Percentiles rank a stretch among this genome's conserved stretches.
Evolutionary conservation across 1,140 invertebrate genomes (phyloP).

Genomic region (Euwallacea similis): DNA sequence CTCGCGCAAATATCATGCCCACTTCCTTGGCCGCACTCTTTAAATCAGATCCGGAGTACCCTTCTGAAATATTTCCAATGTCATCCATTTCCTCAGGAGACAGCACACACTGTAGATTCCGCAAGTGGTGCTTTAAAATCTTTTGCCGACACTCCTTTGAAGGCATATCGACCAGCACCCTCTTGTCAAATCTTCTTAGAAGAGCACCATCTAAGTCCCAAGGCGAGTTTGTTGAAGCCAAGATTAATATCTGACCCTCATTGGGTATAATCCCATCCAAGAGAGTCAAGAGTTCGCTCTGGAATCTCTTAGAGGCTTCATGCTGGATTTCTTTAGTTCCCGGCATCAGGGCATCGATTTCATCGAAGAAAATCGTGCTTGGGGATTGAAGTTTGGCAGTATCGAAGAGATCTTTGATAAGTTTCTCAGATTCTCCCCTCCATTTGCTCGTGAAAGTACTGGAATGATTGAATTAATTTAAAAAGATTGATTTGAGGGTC

Average conservation of each 20-base stretch:
- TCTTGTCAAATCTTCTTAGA: conserved; percentile 84
- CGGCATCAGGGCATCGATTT: conserved; percentile 88
- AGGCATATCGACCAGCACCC: conserved; percentile 80
- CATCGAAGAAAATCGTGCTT: conserved; percentile 94
- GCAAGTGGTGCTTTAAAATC: conserved; percentile 67
- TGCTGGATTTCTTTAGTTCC: conserved; percentile 76
- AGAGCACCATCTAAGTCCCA: conserved; percentile 83
- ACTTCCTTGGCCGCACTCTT: conserved; percentile 87
- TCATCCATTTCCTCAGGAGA: conserved; percentile 56
- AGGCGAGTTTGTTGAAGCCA: conserved; percentile 89
- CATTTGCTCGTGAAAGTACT: conserved; percentile 76
- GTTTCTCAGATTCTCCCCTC: conserved; percentile 93
- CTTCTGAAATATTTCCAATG: conserved; percentile 67
- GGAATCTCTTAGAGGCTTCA: conserved; percentile 88
- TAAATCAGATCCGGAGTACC: conserved; percentile 89
- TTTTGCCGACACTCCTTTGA: conserved; percentile 62
- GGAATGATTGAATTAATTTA: neutral
- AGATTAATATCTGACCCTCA: conserved; percentile 72
- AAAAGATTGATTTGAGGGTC: neutral
- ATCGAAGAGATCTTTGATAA: conserved; percentile 84
- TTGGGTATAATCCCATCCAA: conserved; percentile 80
- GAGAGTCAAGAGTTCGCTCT: conserved; percentile 89
- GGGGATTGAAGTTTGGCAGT: conserved; percentile 84
- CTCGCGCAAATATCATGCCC: conserved; percentile 64
- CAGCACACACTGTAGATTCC: conserved; percentile 50